These are phyloP conservation scores for Drosophila auraria DNA, from an alignment of 1,140 invertebrate genomes.

Conservation along the genomic window DNA sequence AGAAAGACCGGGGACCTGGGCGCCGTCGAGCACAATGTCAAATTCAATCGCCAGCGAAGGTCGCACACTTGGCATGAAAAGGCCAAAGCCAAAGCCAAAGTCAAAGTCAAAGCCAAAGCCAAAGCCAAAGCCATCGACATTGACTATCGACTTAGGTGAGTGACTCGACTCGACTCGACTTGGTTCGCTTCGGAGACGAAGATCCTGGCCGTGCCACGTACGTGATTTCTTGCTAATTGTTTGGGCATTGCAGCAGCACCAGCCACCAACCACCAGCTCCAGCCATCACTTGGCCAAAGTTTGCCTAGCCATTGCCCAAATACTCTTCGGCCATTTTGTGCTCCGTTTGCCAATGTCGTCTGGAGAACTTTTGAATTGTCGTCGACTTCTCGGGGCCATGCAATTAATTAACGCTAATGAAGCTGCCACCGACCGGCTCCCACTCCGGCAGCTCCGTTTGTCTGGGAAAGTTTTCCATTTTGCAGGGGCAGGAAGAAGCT, in stretches of 20 bases:
- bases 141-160: slow-evolving; percentile 69
- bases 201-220: slow-evolving; percentile 59
- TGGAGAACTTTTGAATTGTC: slow-evolving; percentile 50
- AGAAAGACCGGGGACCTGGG: neutral
- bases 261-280: neutral
- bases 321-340: slow-evolving; percentile 65
- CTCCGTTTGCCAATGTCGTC: slow-evolving; percentile 78
- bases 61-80: slow-evolving; percentile 68
- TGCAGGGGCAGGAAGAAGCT: slow-evolving; percentile 16
- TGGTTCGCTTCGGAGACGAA: slow-evolving; percentile 4
- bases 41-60: slow-evolving; percentile 73
- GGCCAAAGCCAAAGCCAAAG: slow-evolving; percentile 59
- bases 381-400: slow-evolving; percentile 64
- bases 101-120: neutral
- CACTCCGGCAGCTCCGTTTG: slow-evolving; percentile 10
- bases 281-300: slow-evolving; percentile 32
- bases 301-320: slow-evolving; percentile 14
- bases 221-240: slow-evolving; percentile 77
- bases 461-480: slow-evolving; percentile 55
- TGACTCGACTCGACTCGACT: slow-evolving; percentile 54
- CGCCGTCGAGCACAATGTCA: slow-evolving; percentile 63
- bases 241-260: slow-evolving; percentile 34
- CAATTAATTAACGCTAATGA: slow-evolving; percentile 83
- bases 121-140: slow-evolving; percentile 58
- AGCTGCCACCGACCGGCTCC: slow-evolving; percentile 42